Evolutionary conservation across 2,797 vertebrate species (phyloP), one percentile per base, ranked within the genome.

Genomic region (Darevskia nairensis): DNA sequence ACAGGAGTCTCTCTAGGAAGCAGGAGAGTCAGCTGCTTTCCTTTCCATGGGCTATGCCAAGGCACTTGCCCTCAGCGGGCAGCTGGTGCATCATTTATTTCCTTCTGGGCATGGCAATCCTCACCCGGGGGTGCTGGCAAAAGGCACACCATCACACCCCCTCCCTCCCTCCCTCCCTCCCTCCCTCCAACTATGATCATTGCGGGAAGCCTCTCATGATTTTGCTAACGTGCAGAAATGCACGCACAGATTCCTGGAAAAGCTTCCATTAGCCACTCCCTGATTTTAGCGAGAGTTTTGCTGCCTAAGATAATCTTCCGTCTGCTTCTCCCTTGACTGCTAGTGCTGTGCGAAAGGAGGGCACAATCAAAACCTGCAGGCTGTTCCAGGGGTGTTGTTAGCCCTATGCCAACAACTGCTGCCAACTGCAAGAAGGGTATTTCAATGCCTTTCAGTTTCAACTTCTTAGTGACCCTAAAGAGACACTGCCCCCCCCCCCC

Each of bases 161-260:
- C 21, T 39, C 55, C 23, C 80, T 29, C 29, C 6, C 15, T n/a
- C 4, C n/a, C n/a, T n/a, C n/a, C n/a, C n/a, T n/a, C 3, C 13
- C 77, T 2, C 59, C 35, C 8, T 55, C 46, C 9, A 71, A 44
- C 69, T 17, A n/a, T 68, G 80, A 32, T 27, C 27, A 72, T 55
- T 46, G 74, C 23, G 35, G 35, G 29, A 44, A 83, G 61, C 76
- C 55, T 72, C 55, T 25, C 1, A 19, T 55, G 80, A 46, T 39
- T 86, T 71, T 79, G 74, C 46, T 29, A 86, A 86, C 50, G 85
- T 80, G 75, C 75, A 90, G 27, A 79, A 84, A 74, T 50, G 77
- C 77, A 85, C 61, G 39, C 17, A n/a, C 39, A 15, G 2, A 78
- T 79, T 74, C 82, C 39, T 74, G 44, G 76, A 85, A 74, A 29